Conservation (phyloP, 1,140 invertebrate genomes). For the Drosophila saltans region DNA sequence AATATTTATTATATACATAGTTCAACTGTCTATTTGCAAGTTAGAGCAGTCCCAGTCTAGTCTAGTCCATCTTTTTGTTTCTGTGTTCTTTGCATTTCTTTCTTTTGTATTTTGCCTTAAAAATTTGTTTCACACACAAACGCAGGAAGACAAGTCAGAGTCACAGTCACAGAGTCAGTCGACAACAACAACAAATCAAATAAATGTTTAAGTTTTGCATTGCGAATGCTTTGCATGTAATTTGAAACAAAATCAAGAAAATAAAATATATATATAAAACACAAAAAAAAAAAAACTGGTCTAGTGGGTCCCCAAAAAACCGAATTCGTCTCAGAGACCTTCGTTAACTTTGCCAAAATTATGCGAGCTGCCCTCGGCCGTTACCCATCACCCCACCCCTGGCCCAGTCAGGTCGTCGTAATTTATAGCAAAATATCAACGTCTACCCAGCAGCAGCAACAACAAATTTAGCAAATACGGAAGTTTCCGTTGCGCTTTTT, state of each 20-base stretch:
- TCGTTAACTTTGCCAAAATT: slow-evolving; percentile 81
- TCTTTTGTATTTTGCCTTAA: slow-evolving; percentile 70
- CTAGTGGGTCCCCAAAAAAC: slow-evolving; percentile 51
- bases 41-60: too few species aligned
- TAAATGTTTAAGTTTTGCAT: slow-evolving; percentile 80
- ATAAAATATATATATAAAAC: not conserved
- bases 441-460: slow-evolving; percentile 6
- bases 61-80: slow-evolving; percentile 20
- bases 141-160: slow-evolving; percentile 73
- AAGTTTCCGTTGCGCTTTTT: slow-evolving; percentile 74
- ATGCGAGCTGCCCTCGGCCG: slow-evolving; percentile 65
- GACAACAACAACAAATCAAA: slow-evolving; percentile 52
- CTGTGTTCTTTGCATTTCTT: slow-evolving; percentile 42
- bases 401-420: slow-evolving; percentile 62
- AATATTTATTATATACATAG: too few species aligned
- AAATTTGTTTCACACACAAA: slow-evolving; percentile 67
- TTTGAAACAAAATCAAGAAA: slow-evolving; percentile 47
- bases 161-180: slow-evolving; percentile 37
- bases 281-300: slow-evolving; percentile 55
- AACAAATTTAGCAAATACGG: slow-evolving; percentile 69
- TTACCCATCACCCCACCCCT: slow-evolving; percentile 25
- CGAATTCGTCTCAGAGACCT: slow-evolving; percentile 53
- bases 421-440: slow-evolving; percentile 59
- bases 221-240: slow-evolving; percentile 80
- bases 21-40: too few species aligned